Conservation (phyloP, 2,888 invertebrate genomes). For the Caenorhabditis zanzibari region DNA sequence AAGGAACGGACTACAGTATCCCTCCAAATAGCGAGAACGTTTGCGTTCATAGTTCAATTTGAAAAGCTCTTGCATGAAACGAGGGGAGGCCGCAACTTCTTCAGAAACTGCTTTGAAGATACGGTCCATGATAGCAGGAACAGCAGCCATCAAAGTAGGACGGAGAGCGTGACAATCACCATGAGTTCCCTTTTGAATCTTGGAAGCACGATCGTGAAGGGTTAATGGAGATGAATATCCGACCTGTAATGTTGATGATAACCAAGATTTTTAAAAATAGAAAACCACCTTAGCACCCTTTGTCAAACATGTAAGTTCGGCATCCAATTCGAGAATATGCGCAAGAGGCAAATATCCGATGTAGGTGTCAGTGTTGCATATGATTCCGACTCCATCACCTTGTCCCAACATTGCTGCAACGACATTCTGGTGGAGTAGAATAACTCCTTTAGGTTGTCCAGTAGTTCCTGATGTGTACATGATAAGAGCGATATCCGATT, state of each 20-base stretch:
- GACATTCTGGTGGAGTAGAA: conserved; percentile 84
- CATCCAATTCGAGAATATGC: conserved; percentile 95
- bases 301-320: conserved; percentile 85
- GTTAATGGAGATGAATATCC: conserved; percentile 97
- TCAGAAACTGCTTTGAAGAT: conserved; percentile 97
- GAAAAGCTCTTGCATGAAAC: conserved; percentile 88
- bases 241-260: conserved; percentile 87
- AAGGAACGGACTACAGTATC: conserved; percentile 85
- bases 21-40: conserved; percentile 89
- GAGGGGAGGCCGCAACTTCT: conserved; percentile 87
- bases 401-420: conserved; percentile 84
- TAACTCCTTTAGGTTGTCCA: conserved; percentile 86
- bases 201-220: conserved; percentile 88
- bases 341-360: conserved; percentile 97
- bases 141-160: conserved; percentile 96
- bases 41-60: conserved; percentile 96
- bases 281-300: conserved; percentile 65
- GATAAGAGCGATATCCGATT: conserved; percentile 88
- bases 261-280: not conserved
- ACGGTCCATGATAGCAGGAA: conserved; percentile 97
- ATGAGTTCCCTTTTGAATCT: conserved; percentile 94
- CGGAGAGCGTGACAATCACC: conserved; percentile 94
- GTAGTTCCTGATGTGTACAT: conserved; percentile 97
- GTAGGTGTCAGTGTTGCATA: conserved; percentile 87
- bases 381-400: conserved; percentile 82